A percentile compares a stretch with the other conserved stretches of the same genome.
Conservation (phyloP, 2,797 vertebrate species). For the Enteromius viviparus region DNA sequence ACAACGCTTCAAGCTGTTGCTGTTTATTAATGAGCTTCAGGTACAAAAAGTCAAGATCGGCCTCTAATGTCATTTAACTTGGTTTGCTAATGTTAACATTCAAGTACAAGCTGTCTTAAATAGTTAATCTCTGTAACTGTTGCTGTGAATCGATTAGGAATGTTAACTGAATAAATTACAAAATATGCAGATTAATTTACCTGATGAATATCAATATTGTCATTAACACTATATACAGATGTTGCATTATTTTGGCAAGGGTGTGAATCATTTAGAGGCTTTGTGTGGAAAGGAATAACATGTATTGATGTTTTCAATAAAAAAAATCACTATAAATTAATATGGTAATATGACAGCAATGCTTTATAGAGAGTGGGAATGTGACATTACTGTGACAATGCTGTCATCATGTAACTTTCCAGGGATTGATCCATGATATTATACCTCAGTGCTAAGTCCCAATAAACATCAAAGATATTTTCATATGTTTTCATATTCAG, state of each 20-base stretch:
- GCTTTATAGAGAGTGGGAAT: neutral
- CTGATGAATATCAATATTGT: neutral
- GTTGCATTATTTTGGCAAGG: neutral
- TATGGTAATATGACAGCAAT: neutral
- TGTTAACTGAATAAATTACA: neutral
- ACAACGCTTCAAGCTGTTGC: conserved; percentile 24
- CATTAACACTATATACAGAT: neutral
- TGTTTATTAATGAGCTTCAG: conserved; percentile 41
- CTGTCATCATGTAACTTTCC: neutral
- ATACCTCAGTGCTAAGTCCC: neutral
- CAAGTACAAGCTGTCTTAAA: neutral
- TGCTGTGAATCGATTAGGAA: neutral
- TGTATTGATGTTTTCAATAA: neutral
- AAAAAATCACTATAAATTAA: neutral
- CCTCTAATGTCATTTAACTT: conserved; percentile 4
- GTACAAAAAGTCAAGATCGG: conserved; percentile 7
- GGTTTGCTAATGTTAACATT: conserved; percentile 27
- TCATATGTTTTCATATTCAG: neutral
- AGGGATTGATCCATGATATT: neutral
- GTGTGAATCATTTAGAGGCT: neutral
- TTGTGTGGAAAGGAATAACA: neutral
- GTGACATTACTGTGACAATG: neutral
- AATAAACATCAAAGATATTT: neutral
- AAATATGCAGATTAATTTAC: neutral
- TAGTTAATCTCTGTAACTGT: neutral